Evolutionary conservation across 53 echinoderm and acorn worm genomes (phyloP).

Genomic region (Stichopus horrens): DNA sequence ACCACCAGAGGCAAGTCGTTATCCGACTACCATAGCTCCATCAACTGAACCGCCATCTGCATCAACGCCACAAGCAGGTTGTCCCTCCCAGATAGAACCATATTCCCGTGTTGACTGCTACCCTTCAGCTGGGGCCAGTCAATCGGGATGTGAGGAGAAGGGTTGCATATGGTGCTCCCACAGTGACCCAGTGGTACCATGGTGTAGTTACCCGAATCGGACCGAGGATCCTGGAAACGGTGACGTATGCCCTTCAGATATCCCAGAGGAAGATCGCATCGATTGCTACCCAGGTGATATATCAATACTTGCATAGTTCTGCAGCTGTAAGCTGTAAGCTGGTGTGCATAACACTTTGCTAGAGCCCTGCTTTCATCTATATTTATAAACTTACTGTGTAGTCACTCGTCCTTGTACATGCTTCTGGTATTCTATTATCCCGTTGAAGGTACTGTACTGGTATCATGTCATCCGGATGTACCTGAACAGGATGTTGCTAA

Average conservation of each 20-base stretch:
- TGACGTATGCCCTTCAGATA: constrained; percentile 47
- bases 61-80: constrained; percentile 38
- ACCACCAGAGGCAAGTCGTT: neutral
- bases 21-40: neutral
- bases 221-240: neutral
- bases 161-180: constrained; percentile 68
- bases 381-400: too few species aligned
- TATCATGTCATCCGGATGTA: too few species aligned
- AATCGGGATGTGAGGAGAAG: constrained; percentile 47
- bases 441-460: too few species aligned
- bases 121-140: constrained; percentile 54
- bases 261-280: constrained; percentile 50
- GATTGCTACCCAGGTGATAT: constrained; percentile 60
- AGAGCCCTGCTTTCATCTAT: too few species aligned
- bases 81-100: constrained; percentile 53
- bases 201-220: constrained; percentile 62
- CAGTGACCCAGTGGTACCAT: constrained; percentile 46
- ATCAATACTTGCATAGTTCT: too few species aligned
- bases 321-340: too few species aligned
- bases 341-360: too few species aligned
- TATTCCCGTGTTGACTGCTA: constrained; percentile 54
- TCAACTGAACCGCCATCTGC: neutral
- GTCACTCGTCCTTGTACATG: too few species aligned
- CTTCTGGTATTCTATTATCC: too few species aligned
- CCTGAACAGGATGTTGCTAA: too few species aligned